Evolutionary conservation across 1,140 invertebrate species (phyloP).

Genomic region (Lithobius niger): DNA sequence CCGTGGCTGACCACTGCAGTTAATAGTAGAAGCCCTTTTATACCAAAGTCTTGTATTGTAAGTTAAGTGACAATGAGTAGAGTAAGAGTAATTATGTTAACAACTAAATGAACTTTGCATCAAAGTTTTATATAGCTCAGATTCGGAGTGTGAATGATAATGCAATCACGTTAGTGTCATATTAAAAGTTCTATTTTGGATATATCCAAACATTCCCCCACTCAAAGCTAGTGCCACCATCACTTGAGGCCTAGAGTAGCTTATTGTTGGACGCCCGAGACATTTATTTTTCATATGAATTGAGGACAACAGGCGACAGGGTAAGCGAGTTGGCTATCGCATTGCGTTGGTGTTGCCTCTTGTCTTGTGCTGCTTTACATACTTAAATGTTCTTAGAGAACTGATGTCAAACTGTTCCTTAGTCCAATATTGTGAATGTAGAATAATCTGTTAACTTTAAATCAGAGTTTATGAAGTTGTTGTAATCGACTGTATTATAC

Average conservation of each 20-base stretch:
- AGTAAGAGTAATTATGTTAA: background rate
- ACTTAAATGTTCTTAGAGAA: slow-evolving; percentile 1
- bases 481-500: slow-evolving; percentile 2
- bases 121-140: slow-evolving; percentile 9
- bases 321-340: slow-evolving; percentile 1
- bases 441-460: background rate
- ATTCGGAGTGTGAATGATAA: slow-evolving; percentile 4
- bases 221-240: slow-evolving; percentile 1
- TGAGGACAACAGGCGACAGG: background rate
- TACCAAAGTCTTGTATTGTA: slow-evolving; percentile 1
- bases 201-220: background rate
- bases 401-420: background rate
- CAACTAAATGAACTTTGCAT: slow-evolving; percentile 7
- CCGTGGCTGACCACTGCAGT: too few species aligned
- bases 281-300: background rate
- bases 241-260: slow-evolving; percentile 5
- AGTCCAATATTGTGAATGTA: background rate
- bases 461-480: slow-evolving; percentile 4
- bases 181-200: slow-evolving; percentile 9
- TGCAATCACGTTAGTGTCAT: slow-evolving; percentile 9
- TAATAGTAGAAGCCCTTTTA: background rate
- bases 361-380: background rate
- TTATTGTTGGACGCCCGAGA: background rate
- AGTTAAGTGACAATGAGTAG: background rate
- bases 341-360: too few species aligned